Base-by-base conservation (phyloP, 2,797 vertebrate genomes). In the Phalloptychus januarius region DNA sequence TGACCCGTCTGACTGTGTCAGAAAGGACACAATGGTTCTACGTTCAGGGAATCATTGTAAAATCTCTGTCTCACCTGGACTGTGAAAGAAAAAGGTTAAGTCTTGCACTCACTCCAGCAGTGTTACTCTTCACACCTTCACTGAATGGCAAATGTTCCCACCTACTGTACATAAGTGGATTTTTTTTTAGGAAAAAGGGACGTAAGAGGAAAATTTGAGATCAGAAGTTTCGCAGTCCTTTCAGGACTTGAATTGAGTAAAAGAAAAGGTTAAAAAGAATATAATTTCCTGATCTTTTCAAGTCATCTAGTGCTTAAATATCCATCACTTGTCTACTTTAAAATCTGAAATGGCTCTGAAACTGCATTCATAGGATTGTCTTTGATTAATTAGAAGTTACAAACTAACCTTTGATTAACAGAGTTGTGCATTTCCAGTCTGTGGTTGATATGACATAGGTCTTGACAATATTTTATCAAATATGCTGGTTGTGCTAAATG, bases 1-100 rank as follows among this genome's bases (percentile, higher is more conserved):
- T 91, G 83, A 90, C 87, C 89, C 78, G 75, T 72, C 76, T 84
- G 87, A 84, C 79, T 61, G 77, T 79, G 80, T 86, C 82, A 88
- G 54, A 85, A 76, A 73, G 74, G 75, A 71, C 65, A 84, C 69
- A 25, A 25, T 46, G 13, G 12, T 42, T 42, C 74, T 44, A 56
- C 67, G 76, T 72, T 67, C 28, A 1, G 70, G 67, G 84, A 86
- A 78, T 61, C 67, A 79, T 1, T 72, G 61, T 76, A 36, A 80
- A 73, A 86, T 82, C 69, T 75, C 44, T 45, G 3, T n/a, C 48
- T 31, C 2, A 15, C 8, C 18, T 23, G 5, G 28, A 38, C 58
- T 67, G 52, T 18, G 3, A 58, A 7, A 28, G 52, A 23, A 63
- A 52, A 65, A 11, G n/a, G 16, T 0, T 72, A 23, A 16, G 36